Evolutionary conservation across 2,113 vertebrate species (phyloP).

Genomic region (Bothrops jararaca): DNA sequence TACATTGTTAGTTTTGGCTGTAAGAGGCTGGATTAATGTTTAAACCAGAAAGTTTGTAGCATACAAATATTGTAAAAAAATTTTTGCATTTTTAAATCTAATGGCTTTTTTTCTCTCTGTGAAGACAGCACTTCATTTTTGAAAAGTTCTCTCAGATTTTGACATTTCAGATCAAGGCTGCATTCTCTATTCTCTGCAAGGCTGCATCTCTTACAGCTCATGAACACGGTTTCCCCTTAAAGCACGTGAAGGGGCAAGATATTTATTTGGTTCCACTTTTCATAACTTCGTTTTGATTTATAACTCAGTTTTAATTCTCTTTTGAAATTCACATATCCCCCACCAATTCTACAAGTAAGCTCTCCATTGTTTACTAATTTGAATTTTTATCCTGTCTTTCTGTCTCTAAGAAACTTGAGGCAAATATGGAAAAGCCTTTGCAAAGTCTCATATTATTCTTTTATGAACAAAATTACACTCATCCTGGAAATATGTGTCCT

Average conservation of each 20-base stretch:
- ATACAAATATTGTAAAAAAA: not conserved
- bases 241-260: not conserved
- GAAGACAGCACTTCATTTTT: not conserved
- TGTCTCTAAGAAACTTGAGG: not conserved
- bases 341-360: not conserved
- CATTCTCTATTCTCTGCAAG: not conserved
- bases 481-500: not conserved
- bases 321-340: not conserved
- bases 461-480: not conserved
- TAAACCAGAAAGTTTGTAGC: not conserved
- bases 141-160: not conserved
- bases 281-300: not conserved
- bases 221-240: not conserved
- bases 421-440: not conserved
- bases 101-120: not conserved
- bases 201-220: not conserved
- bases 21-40: not conserved
- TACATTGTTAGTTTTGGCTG: not conserved
- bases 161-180: not conserved
- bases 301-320: not conserved
- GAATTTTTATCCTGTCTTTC: not conserved
- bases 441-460: not conserved
- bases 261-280: not conserved
- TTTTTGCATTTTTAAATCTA: not conserved
- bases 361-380: not conserved